Conservation (phyloP, 1,140 invertebrate species). For the Agrypnia vestita region DNA sequence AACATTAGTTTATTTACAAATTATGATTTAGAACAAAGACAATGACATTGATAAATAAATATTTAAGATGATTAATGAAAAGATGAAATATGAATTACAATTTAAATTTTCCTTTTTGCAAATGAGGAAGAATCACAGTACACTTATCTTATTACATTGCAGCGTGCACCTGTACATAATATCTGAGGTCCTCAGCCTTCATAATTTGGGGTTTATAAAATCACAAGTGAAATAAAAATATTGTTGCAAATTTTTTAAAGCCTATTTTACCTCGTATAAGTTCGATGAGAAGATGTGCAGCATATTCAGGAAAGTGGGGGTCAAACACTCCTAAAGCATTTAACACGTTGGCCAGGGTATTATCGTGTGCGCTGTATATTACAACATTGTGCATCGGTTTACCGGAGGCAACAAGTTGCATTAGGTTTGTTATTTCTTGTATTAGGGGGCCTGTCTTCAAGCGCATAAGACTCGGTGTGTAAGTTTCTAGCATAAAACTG, state of each 20-base stretch:
- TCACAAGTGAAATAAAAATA: no score
- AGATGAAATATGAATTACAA: not conserved
- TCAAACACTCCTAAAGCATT: slow-evolving; percentile 84
- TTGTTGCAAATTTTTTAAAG: slow-evolving; percentile 63
- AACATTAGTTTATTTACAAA: no score
- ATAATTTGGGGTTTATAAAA: no score
- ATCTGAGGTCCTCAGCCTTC: no score
- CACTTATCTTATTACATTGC: no score
- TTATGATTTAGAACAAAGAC: no score
- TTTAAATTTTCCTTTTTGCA: not conserved
- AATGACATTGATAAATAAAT: no score
- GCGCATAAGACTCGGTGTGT: not conserved
- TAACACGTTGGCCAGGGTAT: slow-evolving; percentile 84
- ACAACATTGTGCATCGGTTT: slow-evolving; percentile 77
- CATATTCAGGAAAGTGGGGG: slow-evolving; percentile 81
- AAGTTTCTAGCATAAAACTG: slow-evolving; percentile 10
- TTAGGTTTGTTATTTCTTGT: not conserved
- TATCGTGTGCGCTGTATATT: slow-evolving; percentile 89
- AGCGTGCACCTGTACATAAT: no score
- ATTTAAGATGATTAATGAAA: no score
- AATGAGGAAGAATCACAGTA: no score
- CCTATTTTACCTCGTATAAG: slow-evolving; percentile 69
- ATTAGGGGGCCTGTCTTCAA: slow-evolving; percentile 20
- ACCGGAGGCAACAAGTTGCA: slow-evolving; percentile 64
- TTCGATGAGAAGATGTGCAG: slow-evolving; percentile 83